Evolutionary conservation across 2,113 vertebrate genomes (phyloP).

Genomic region (Malurus alboscapulatus): DNA sequence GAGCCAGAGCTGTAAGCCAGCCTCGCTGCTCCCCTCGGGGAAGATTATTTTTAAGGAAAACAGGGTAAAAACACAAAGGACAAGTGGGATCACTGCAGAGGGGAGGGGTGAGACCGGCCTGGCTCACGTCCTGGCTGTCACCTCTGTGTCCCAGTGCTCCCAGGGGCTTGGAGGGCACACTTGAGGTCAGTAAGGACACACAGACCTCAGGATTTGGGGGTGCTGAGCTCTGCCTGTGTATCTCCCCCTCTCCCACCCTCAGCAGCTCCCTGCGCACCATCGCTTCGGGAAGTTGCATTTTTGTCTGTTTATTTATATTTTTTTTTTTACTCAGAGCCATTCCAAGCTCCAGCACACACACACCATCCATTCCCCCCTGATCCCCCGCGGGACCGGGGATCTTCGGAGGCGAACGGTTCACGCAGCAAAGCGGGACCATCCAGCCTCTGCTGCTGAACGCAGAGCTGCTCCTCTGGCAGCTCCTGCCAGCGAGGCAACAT

Average conservation of each 20-base stretch:
- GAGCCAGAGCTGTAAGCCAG: conserved; percentile 2
- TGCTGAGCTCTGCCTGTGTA: not conserved
- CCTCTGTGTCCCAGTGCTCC: not conserved
- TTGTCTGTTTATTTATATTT: too few relatives aligned
- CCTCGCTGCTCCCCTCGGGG: not conserved
- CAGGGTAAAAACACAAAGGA: not conserved
- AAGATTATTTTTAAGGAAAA: not conserved
- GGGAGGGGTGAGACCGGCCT: not conserved
- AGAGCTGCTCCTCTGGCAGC: conserved; percentile 38
- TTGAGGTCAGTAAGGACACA: not conserved
- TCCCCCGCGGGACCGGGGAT: not conserved
- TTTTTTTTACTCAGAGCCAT: not conserved
- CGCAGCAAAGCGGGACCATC: not conserved
- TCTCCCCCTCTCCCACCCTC: not conserved
- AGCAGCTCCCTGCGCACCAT: accelerated
- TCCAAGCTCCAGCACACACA: not conserved
- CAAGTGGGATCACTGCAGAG: not conserved
- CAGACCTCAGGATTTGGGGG: not conserved
- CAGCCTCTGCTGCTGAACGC: not conserved
- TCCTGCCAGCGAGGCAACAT: conserved; percentile 60
- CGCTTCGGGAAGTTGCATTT: not conserved
- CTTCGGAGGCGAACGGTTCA: not conserved
- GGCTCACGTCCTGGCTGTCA: not conserved
- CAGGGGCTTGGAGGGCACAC: not conserved
- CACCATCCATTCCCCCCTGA: not conserved